Evolutionary conservation across 2,797 vertebrate species (phyloP).

Genomic region (Cryptoblepharus egeriae): DNA sequence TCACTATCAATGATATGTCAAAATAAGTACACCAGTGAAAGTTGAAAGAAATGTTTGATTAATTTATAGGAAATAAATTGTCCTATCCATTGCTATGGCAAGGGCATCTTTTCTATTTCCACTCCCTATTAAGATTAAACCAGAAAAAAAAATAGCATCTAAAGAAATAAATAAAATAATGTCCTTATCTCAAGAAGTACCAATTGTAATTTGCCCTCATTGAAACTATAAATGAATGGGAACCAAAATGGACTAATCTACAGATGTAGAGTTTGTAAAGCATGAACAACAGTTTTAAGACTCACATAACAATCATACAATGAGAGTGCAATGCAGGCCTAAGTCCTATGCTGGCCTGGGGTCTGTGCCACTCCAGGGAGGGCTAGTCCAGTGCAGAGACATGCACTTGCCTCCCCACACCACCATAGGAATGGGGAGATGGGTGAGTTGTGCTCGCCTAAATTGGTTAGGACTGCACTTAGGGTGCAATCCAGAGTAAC

Average conservation of each 20-base stretch:
- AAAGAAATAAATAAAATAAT: not conserved
- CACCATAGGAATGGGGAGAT: no score
- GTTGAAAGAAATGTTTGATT: not conserved
- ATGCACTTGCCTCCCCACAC: no score
- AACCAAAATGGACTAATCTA: not conserved
- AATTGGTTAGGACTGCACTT: no score
- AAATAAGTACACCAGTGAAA: not conserved
- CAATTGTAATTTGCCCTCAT: slow-evolving; percentile 8
- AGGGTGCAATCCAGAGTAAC: no score
- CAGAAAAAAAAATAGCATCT: not conserved
- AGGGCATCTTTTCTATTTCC: not conserved
- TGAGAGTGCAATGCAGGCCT: no score
- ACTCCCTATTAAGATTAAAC: not conserved
- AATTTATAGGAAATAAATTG: not conserved
- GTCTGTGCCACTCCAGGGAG: no score
- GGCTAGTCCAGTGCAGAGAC: no score
- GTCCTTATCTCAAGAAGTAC: not conserved
- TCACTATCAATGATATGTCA: not conserved
- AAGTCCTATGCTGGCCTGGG: no score
- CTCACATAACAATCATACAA: not conserved
- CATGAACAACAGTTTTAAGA: not conserved
- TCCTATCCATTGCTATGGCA: not conserved
- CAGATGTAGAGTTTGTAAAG: not conserved
- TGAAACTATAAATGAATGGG: slow-evolving; percentile 4
- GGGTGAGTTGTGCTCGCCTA: no score